Conservation (phyloP, 2,888 invertebrate genomes). For the Agrotis segetum region DNA sequence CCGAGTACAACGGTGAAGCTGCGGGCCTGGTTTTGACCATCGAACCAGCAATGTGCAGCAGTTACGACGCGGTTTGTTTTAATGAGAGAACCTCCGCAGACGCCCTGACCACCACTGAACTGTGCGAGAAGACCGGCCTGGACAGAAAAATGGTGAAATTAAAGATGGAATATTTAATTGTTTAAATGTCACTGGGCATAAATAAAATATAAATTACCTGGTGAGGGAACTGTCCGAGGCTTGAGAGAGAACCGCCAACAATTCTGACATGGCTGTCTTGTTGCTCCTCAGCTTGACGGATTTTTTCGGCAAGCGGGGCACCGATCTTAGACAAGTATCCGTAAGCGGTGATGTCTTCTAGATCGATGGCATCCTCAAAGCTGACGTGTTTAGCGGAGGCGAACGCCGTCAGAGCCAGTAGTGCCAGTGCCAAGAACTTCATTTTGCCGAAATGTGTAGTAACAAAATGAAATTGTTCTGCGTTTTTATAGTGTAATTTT, state of each 20-base stretch:
- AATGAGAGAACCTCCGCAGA: slow-evolving; percentile 78
- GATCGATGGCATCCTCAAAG: slow-evolving; percentile 37
- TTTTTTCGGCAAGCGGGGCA: slow-evolving; percentile 59
- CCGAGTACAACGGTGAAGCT: slow-evolving; percentile 75
- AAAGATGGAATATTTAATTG: neutral
- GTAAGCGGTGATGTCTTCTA: slow-evolving; percentile 59
- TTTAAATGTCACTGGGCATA: neutral
- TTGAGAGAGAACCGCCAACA: slow-evolving; percentile 59
- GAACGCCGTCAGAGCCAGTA: slow-evolving; percentile 55
- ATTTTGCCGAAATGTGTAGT: slow-evolving; percentile 16
- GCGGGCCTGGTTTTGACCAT: slow-evolving; percentile 74
- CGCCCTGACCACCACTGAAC: slow-evolving; percentile 56
- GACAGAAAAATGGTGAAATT: neutral
- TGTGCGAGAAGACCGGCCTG: slow-evolving; percentile 58
- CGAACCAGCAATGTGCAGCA: slow-evolving; percentile 82
- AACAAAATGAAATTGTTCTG: neutral
- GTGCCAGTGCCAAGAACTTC: slow-evolving; percentile 40
- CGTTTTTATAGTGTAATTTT: slow-evolving; percentile 16
- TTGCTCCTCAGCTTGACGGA: slow-evolving; percentile 55
- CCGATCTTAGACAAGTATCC: slow-evolving; percentile 63
- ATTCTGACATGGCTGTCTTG: slow-evolving; percentile 54
- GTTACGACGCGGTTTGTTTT: slow-evolving; percentile 70
- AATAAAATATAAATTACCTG: slow-evolving; percentile 56
- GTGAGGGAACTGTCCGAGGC: slow-evolving; percentile 62
- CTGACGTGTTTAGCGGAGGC: slow-evolving; percentile 44